Percentiles rank a stretch among this genome's conserved stretches.
phyloP scores from a whole-genome alignment of 2,888 invertebrate species.

The Drosophila cognata region DNA sequence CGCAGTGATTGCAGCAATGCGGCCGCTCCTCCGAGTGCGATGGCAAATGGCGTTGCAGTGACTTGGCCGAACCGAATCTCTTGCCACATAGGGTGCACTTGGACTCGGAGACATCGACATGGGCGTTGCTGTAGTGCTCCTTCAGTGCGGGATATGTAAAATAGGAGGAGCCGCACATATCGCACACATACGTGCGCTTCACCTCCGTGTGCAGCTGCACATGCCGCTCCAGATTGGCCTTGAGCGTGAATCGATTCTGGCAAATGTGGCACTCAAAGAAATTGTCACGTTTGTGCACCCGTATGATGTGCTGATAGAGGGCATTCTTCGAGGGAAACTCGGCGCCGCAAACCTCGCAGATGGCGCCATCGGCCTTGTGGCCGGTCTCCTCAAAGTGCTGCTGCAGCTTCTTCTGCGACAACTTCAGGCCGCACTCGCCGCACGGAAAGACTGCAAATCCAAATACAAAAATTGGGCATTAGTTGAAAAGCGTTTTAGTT shows the following conservation, averaged over 20 bases:
- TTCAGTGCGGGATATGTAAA: constrained; percentile 85
- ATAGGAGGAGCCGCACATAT: constrained; percentile 84
- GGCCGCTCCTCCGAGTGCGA: constrained; percentile 85
- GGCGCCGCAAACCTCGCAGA: constrained; percentile 85
- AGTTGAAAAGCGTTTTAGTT: neutral
- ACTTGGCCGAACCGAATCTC: constrained; percentile 83
- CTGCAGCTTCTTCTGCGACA: constrained; percentile 83
- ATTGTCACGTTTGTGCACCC: constrained; percentile 84
- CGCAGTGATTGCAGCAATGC: constrained; percentile 84
- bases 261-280: constrained; percentile 85
- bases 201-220: constrained; percentile 85
- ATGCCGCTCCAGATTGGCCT: constrained; percentile 85
- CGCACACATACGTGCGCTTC: constrained; percentile 85
- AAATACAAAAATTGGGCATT: neutral
- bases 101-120: constrained; percentile 84
- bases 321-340: constrained; percentile 84
- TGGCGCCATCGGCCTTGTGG: constrained; percentile 84
- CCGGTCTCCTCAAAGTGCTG: constrained; percentile 84
- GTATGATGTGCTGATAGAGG: constrained; percentile 84
- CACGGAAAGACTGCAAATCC: constrained; percentile 81
- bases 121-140: constrained; percentile 84
- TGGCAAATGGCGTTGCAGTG: constrained; percentile 84
- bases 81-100: constrained; percentile 84
- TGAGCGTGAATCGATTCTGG: constrained; percentile 84
- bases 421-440: constrained; percentile 83